phyloP scores from a whole-genome alignment of 2,888 invertebrate species.

The Monoplex corrugatus region DNA sequence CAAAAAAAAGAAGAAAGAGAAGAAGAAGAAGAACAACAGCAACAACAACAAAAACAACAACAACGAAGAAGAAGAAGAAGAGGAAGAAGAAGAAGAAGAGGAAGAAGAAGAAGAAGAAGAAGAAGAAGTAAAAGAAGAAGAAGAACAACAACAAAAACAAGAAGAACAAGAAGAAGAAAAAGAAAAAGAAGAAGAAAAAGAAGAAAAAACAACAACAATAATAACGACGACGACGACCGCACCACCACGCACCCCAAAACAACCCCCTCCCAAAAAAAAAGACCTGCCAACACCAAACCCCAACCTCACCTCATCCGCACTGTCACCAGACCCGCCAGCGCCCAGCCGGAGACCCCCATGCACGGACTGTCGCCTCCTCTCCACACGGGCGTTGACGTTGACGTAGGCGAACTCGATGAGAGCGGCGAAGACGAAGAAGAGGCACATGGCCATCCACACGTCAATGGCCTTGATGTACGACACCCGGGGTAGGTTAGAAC shows the following conservation, averaged over 20 bases:
- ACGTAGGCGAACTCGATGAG: conserved; percentile 62
- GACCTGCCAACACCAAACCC: not conserved
- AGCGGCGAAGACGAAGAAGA: conserved; percentile 61
- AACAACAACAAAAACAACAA: too few relatives aligned
- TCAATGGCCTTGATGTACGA: conserved; percentile 65
- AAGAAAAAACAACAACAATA: not conserved
- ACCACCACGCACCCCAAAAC: not conserved
- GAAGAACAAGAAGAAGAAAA: not conserved
- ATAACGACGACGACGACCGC: not conserved
- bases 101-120: not conserved
- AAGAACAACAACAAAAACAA: too few relatives aligned
- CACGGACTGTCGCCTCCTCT: conserved; percentile 50
- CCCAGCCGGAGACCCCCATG: conserved; percentile 42
- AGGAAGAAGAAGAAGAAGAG: too few relatives aligned
- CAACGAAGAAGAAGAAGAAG: too few relatives aligned
- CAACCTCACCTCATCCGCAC: conserved; percentile 5
- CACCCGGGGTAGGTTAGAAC: conserved; percentile 62
- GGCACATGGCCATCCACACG: conserved; percentile 62
- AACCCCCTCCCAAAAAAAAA: not conserved
- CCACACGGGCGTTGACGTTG: conserved; percentile 59
- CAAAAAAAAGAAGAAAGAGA: too few relatives aligned
- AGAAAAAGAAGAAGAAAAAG: not conserved
- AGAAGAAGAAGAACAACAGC: too few relatives aligned
- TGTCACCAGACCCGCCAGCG: not conserved
- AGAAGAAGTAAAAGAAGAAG: too few relatives aligned